phyloP scores from a whole-genome alignment of 2,888 invertebrate genomes.

The Cheilosia soror region DNA sequence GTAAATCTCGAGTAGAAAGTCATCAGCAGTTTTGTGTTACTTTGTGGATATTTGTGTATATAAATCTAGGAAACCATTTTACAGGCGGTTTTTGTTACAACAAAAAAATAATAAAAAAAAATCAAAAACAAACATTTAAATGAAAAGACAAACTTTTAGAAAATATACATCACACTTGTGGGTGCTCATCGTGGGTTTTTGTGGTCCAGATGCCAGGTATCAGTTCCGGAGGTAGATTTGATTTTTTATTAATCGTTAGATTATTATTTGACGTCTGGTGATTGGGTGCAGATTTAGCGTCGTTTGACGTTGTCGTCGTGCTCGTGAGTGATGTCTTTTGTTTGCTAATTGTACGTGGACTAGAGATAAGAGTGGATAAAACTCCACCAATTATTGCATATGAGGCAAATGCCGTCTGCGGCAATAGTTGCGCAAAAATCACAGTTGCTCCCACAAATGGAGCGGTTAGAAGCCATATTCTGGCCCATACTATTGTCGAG shows the following conservation, averaged over 20 bases:
- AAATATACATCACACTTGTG: conserved; percentile 55
- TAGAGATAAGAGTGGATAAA: conserved; percentile 81
- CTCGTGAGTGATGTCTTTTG: conserved; percentile 76
- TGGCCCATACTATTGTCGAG: conserved; percentile 83
- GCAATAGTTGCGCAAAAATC: conserved; percentile 82
- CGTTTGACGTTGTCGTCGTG: conserved; percentile 55
- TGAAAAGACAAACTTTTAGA: not conserved
- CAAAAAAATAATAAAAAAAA: not conserved
- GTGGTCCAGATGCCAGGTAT: conserved; percentile 83
- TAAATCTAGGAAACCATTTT: conserved; percentile 40
- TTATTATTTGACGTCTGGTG: conserved; percentile 90
- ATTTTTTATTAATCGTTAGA: conserved; percentile 79
- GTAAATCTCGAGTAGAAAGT: conserved; percentile 62
- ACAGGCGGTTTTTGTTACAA: not conserved
- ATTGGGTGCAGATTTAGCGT: conserved; percentile 52
- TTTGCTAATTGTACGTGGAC: conserved; percentile 82
- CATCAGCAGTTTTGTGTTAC: conserved; percentile 59
- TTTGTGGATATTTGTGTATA: conserved; percentile 14
- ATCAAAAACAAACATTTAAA: not conserved
- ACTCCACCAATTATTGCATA: conserved; percentile 82
- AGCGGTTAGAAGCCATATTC: conserved; percentile 83
- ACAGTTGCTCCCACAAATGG: conserved; percentile 83
- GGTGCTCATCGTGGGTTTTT: conserved; percentile 80
- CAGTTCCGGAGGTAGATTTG: conserved; percentile 83
- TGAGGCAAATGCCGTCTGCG: conserved; percentile 82